A percentile compares a stretch with the other conserved stretches of the same genome.
Evolutionary conservation across 2,113 vertebrate species (phyloP).

Genomic region (Athene cunicularia): DNA sequence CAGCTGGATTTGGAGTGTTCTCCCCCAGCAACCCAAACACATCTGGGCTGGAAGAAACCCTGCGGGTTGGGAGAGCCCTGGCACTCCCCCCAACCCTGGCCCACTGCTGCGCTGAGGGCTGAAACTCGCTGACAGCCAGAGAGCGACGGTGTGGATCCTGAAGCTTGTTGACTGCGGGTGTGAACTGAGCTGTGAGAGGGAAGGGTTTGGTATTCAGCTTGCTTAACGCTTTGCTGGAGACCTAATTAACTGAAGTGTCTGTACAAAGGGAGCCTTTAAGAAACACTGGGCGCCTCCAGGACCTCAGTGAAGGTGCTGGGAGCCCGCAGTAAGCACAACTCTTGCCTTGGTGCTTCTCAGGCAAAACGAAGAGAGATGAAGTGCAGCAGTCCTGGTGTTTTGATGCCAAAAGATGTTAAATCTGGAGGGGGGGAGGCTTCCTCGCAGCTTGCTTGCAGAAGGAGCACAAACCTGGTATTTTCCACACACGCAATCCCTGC

Average conservation of each 20-base stretch:
- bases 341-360: accelerated
- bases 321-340: accelerated
- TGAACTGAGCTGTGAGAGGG: background rate
- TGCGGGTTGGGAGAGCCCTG: background rate
- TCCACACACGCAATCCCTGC: background rate
- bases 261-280: background rate
- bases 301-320: background rate
- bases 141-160: background rate
- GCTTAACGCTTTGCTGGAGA: background rate
- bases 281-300: background rate
- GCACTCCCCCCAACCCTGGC: accelerated
- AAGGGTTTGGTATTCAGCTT: background rate
- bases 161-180: background rate
- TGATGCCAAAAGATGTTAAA: background rate
- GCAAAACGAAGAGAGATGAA: background rate
- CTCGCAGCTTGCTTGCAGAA: background rate
- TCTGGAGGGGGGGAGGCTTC: background rate
- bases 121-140: background rate
- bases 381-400: background rate
- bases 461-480: background rate
- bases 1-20: background rate
- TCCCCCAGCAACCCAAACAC: background rate
- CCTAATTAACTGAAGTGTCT: background rate
- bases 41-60: background rate
- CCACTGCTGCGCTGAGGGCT: accelerated